These are phyloP conservation scores for Etheostoma perlongum DNA, from an alignment of 2,797 vertebrate genomes.

Conservation along the genomic window DNA sequence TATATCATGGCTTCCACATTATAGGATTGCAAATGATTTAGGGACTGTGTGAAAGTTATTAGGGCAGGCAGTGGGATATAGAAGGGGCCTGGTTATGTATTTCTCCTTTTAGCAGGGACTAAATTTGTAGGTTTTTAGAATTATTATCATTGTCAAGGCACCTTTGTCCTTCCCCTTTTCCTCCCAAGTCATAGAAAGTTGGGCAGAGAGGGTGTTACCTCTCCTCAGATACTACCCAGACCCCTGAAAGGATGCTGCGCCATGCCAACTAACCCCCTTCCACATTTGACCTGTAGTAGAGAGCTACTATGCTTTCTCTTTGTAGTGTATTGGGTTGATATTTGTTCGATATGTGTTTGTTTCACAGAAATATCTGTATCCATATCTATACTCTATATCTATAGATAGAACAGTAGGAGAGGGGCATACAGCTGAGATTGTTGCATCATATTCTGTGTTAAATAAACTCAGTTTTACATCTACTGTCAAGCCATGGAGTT, in stretches of 20 bases:
- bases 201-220: background rate
- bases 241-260: background rate
- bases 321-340: background rate
- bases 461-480: no score
- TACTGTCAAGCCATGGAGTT: no score
- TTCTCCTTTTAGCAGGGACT: background rate
- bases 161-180: background rate
- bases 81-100: background rate
- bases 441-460: no score
- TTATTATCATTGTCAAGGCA: background rate
- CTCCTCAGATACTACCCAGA: background rate
- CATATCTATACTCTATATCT: no score
- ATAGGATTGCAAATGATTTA: constrained; percentile 36
- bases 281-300: background rate
- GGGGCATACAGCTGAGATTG: no score
- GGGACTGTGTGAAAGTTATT: constrained; percentile 22
- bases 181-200: background rate
- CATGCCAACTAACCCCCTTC: background rate
- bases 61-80: background rate
- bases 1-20: constrained; percentile 30
- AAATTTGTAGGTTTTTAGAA: background rate
- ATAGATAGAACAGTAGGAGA: no score
- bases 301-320: background rate
- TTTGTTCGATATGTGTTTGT: background rate
- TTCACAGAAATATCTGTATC: background rate